These are phyloP conservation scores for Seriola quinqueradiata DNA, from an alignment of 2,113 vertebrate species.

Conservation along the genomic window DNA sequence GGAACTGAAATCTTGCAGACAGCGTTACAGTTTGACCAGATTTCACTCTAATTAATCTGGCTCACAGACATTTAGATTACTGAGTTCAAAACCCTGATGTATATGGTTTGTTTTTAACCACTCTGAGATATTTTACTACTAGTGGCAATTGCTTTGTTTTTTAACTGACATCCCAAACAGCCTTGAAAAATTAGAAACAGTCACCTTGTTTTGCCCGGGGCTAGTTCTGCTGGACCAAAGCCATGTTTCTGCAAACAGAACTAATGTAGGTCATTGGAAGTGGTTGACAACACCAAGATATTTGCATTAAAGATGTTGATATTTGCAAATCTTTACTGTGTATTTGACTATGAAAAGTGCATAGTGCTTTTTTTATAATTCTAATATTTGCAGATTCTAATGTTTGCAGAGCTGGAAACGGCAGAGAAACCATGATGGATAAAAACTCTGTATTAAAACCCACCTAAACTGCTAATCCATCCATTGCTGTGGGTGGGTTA, in stretches of 20 bases:
- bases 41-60: conserved; percentile 23
- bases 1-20: conserved; percentile 18
- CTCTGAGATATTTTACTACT: background rate
- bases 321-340: conserved; percentile 5
- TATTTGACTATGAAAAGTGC: background rate
- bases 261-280: background rate
- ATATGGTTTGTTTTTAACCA: background rate
- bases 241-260: background rate
- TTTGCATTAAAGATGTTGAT: background rate
- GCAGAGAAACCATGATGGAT: too few relatives aligned
- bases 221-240: background rate
- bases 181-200: background rate
- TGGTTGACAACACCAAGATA: background rate
- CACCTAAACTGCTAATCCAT: too few relatives aligned
- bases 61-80: background rate
- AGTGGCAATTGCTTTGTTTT: background rate
- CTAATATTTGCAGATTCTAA: background rate
- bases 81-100: background rate
- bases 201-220: background rate
- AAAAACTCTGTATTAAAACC: too few relatives aligned
- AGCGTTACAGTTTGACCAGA: conserved; percentile 9
- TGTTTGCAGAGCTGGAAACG: background rate
- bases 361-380: background rate
- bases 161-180: background rate
- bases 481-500: background rate